Conservation (phyloP, 2,797 vertebrate genomes). For the Aselliscus stoliczkanus region DNA sequence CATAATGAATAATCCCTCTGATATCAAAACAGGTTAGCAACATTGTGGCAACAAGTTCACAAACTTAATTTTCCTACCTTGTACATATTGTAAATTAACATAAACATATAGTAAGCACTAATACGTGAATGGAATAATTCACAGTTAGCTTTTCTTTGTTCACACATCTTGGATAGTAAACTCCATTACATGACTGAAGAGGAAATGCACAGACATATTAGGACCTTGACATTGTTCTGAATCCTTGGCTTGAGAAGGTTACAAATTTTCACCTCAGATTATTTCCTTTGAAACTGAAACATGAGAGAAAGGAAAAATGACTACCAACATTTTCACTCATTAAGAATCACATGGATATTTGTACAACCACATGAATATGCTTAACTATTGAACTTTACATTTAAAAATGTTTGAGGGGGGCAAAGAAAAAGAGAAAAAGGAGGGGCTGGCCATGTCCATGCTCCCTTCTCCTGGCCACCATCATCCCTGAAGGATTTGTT, state of each 20-base stretch:
- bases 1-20: too few relatives aligned
- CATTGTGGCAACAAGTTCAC: too few relatives aligned
- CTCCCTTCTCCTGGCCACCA: neutral
- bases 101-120: conserved; percentile 43
- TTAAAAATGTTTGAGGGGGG: neutral
- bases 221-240: neutral
- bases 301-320: neutral
- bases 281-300: conserved; percentile 8
- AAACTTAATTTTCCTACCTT: too few relatives aligned
- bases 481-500: neutral
- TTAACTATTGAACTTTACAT: neutral
- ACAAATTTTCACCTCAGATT: neutral
- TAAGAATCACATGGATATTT: neutral
- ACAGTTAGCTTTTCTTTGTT: conserved; percentile 43
- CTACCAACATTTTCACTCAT: neutral
- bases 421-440: neutral
- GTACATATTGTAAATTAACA: conserved; percentile 23
- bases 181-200: neutral
- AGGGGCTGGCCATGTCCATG: too few relatives aligned
- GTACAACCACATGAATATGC: neutral
- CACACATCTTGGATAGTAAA: conserved; percentile 10
- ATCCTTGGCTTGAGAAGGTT: neutral
- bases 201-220: neutral
- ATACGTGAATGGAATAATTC: conserved; percentile 35
- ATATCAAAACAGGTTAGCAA: too few relatives aligned